Base-by-base conservation (phyloP, 2,888 invertebrate species). In the Antheraea assamensis region DNA sequence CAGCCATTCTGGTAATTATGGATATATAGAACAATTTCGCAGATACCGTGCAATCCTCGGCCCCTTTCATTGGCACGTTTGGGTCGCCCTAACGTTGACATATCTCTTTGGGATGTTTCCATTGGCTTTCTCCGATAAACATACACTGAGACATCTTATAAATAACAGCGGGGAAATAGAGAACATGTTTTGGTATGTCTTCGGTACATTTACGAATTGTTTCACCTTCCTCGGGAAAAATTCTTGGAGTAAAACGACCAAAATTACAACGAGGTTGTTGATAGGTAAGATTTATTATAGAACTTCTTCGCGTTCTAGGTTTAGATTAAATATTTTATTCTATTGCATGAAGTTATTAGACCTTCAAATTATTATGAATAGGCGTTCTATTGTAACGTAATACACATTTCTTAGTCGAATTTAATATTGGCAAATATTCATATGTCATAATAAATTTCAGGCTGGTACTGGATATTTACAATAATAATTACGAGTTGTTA, bases 111-210 rank as follows among this genome's bases (percentile, higher is more conserved):
- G 96, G 10, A 96, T 97, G 79, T 95, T 97, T 79, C 97, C 97
- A 1, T 92, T 97, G 72, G 96, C 97, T 0, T 97, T 96, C 83
- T 97, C 97, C 0, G 96, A 97, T 82, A 96, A 96, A 79, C 95
- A 96, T 75, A 96, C 96, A 0, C 85, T 97, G 27, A 93, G 90
- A 15, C 96, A 96, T 83, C 90, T 97, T 49, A 81, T 97, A 47
- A 94, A 96, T 64, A 96, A 96, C 79, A 96, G 96, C 75, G 96
- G 96, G 72, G 96, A 97, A 91, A 92, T 97, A 58, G 97, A 97
- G 88, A 97, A 97, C 81, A 97, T 97, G 97, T 97, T 97, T 87
- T 98, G 97, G 97, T 97, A 97, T 84, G 97, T 98, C 73, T 98
- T 97, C 82, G 97, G 97, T 8, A 97, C 97, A 68, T 98, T 97